Base-by-base conservation (phyloP, 2,888 invertebrate genomes). In the Drosophila anomalipes region DNA sequence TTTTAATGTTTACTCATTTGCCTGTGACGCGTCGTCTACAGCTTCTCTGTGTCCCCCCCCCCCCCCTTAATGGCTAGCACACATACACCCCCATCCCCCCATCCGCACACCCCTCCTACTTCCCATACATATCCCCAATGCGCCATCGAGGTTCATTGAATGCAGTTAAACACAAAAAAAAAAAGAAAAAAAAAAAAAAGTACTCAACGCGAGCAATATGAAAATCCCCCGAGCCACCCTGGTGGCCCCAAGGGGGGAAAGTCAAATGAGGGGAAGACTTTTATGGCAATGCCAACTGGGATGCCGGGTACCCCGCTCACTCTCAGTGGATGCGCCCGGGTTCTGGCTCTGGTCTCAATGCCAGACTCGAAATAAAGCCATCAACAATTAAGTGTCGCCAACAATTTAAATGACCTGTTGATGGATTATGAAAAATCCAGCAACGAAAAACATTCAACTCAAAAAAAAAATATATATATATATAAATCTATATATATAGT, bases 321-420 rank as follows among this genome's bases (percentile, higher is more conserved):
- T 22, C 22, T 12, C 44, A 58, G 61, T 56, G 37, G 22, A 28
- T 49, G n/a, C 16, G 60, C 33, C 63, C 19, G 16, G 33, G n/a
- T 5, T 47, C 47, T 28, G 5, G 22, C 70, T 57, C 12, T 30
- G 28, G 51, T 70, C 76, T 74, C 76, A 65, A 44, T 65, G 70
- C 49, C 65, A 73, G 67, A 62, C 41, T 52, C 47, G 59, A 72
- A 66, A 85, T 87, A 86, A 86, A 88, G 65, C 83, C 86, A 84
- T 89, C 90, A 74, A 41, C 82, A 76, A 72, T 74, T 52, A 78
- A 82, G 66, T 90, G 86, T 89, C 90, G 76, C 63, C 73, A 87
- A 75, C 69, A 74, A 70, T 75, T 70, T 58, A 49, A 74, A 84
- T 76, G 79, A 79, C 71, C 85, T 84, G 85, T 79, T 81, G 73